Base-by-base conservation (phyloP, 2,888 invertebrate species). In the Drosophila seclusa region DNA sequence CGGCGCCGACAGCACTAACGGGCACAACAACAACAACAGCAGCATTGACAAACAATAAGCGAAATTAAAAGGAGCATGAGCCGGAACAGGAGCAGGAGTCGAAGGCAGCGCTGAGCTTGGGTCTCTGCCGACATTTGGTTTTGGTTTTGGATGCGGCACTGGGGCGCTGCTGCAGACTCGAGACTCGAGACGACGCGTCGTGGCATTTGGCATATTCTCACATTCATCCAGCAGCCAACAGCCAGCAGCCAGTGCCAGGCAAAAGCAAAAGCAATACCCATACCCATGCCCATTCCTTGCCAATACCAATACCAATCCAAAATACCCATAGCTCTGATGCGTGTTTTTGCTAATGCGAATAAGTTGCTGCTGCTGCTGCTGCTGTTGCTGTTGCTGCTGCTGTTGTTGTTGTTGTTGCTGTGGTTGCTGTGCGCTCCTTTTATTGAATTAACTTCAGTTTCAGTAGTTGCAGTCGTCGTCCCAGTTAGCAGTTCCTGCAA, bases 301-400 rank as follows among this genome's bases (percentile, higher is more conserved):
- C 73, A 73, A 68, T 65, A 74, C 81, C 57, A 83, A 73, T 73
- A 72, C 79, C 77, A 78, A 74, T 58, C 70, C 63, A 29, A 64
- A 78, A 71, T 73, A 70, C 78, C 69, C 58, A 66, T 61, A 50
- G 60, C 65, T 34, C 65, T 50, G 69, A 76, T 78, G 86, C 82
- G 80, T 74, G 83, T 85, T 85, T 85, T 88, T 85, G 89, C 89
- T 85, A 85, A 88, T 86, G 87, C 87, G 89, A 83, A 82, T 86
- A 80, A 85, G 85, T 88, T 86, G 86, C 0, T 40, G 85, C 80
- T 85, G 86, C 74, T 75, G 69, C 45, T 64, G 60, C 34, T 62
- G 68, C 5, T 55, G 66, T 29, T 63, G 69, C 7, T 55, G 65
- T 0, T 66, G 85, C 83, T 85, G 86, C 73, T 76, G 69, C 34